These are phyloP conservation scores for Elysia chlorotica DNA, from an alignment of 1,140 invertebrate genomes.

Conservation along the genomic window DNA sequence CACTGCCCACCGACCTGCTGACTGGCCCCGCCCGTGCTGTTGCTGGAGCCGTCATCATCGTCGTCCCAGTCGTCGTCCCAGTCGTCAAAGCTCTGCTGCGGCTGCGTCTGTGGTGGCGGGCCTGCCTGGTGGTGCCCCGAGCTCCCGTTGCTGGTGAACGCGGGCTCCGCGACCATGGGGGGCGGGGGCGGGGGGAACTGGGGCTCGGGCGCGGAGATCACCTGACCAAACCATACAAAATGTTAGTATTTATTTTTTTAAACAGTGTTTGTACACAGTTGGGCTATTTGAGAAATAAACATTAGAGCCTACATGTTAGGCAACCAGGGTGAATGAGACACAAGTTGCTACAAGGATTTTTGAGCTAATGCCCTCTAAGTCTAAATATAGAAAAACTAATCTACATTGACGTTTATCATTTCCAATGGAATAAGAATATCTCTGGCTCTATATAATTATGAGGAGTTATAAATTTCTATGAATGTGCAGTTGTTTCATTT, in stretches of 20 bases:
- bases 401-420: background rate
- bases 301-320: too few species aligned
- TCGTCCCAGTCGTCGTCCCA: constrained; percentile 91
- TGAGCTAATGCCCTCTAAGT: too few species aligned
- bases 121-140: constrained; percentile 4
- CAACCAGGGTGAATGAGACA: too few species aligned
- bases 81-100: constrained; percentile 66
- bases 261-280: too few species aligned
- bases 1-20: constrained; percentile 24
- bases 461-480: too few species aligned
- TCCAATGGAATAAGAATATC: too few species aligned
- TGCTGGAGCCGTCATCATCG: constrained; percentile 71
- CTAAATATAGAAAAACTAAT: background rate
- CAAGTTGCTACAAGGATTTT: background rate
- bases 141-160: constrained; percentile 37
- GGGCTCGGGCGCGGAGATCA: constrained; percentile 55
- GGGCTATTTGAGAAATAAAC: too few species aligned
- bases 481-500: too few species aligned
- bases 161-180: constrained; percentile 51
- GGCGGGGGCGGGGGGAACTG: constrained; percentile 64
- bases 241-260: background rate
- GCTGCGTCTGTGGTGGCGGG: constrained; percentile 16
- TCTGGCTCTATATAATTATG: too few species aligned
- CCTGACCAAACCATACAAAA: constrained; percentile 16
- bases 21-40: constrained; percentile 37